Evolutionary conservation across 1,140 invertebrate genomes (phyloP), one percentile per base, ranked within the genome.

Genomic region (Procambarus virginalis): DNA sequence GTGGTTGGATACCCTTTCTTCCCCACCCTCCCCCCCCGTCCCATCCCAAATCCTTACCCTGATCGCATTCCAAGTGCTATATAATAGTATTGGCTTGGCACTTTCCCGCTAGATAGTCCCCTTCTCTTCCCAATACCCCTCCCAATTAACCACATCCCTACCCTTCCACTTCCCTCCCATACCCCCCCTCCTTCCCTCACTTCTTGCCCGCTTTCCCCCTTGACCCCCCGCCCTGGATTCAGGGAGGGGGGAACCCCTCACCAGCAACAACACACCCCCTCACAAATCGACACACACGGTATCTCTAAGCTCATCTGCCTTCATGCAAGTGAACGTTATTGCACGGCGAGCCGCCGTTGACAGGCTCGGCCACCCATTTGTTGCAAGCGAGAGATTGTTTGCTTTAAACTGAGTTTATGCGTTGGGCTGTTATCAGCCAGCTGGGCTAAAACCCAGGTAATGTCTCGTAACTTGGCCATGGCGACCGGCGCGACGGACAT

Each of bases 321-420:
- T 73, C 68, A 73, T 34, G 68, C 68, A 73, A 22, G 6, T 73
- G 20, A n/a, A 73, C 5, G 68, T 73, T 73, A 73, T 73, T 73
- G 68, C 68, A 34, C 4, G 2, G 68, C 68, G 68, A 73, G 68
- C 2, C 3, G 68, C 68, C 8, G 22, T 73, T 73, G 68, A 73
- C 68, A 73, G 68, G 22, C 68, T 8, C 68, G 68, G 68, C n/a
- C 68, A 73, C n/a, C 68, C 68, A 73, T 34, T 73, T 34, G 68
- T 73, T 73, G 68, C 68, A 34, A 34, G 5, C 6, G 3, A 34
- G 5, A 73, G 68, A 73, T 73, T 73, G 68, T 73, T 73, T 73
- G 68, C 68, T 73, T 73, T 73, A 34, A 34, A 34, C 68, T 22
- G 68, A 73, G 34, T 73, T 73, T 73, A 73, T 73, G 22, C 22